phyloP scores from a whole-genome alignment of 2,113 vertebrate species.

The Petromus typicus region DNA sequence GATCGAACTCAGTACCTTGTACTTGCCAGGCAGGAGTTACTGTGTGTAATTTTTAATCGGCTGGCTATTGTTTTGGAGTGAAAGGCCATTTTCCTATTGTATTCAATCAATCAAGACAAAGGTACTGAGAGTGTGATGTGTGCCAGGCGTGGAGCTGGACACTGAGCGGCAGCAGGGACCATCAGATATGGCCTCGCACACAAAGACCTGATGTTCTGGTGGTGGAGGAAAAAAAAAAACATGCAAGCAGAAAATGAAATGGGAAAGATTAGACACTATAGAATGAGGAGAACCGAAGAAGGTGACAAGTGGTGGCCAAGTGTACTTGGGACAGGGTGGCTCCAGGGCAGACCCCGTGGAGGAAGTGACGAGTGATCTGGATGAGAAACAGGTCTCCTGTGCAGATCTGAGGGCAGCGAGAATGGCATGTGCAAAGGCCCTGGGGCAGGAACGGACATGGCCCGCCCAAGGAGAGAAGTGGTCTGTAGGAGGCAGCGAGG shows the following conservation, averaged over 20 bases:
- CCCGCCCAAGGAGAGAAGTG: background rate
- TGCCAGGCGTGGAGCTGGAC: background rate
- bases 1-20: too few relatives aligned
- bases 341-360: background rate
- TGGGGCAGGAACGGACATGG: background rate
- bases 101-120: background rate
- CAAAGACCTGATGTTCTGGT: background rate
- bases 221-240: background rate
- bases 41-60: background rate
- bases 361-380: background rate
- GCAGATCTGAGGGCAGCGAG: background rate
- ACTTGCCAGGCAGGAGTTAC: too few relatives aligned
- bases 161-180: background rate
- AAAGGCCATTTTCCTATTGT: constrained; percentile 46
- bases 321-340: background rate
- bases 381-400: background rate
- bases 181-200: background rate
- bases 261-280: background rate
- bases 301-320: background rate
- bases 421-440: background rate
- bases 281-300: background rate
- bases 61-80: background rate
- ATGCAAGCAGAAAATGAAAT: background rate
- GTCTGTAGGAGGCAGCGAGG: background rate
- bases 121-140: background rate